These are phyloP conservation scores for Nomada ruficornis DNA, from an alignment of 2,888 invertebrate species.

Conservation along the genomic window DNA sequence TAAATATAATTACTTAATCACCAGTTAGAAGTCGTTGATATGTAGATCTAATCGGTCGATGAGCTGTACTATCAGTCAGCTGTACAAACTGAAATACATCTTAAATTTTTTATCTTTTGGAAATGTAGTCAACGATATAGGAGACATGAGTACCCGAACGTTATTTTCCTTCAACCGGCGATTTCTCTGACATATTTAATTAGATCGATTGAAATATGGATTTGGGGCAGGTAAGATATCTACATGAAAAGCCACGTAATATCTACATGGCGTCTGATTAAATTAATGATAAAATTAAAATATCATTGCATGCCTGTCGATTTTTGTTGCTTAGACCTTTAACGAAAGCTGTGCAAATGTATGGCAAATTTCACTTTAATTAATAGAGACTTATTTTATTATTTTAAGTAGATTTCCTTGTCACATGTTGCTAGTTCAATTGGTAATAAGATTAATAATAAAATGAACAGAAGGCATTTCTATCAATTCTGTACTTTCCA, in stretches of 20 bases:
- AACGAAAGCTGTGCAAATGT: not conserved
- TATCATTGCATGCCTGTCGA: not conserved
- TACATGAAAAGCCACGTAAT: slow-evolving; percentile 6
- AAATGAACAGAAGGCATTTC: no score
- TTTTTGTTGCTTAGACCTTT: no score
- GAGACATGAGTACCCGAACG: slow-evolving; percentile 5
- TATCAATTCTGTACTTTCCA: no score
- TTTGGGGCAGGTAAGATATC: slow-evolving; percentile 25
- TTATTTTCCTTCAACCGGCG: not conserved
- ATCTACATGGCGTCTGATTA: slow-evolving; percentile 1
- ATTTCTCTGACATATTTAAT: slow-evolving; percentile 29
- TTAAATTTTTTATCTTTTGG: not conserved
- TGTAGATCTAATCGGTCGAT: slow-evolving; percentile 15
- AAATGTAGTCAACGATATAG: slow-evolving; percentile 8
- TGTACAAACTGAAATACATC: slow-evolving; percentile 36
- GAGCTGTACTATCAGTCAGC: slow-evolving; percentile 15
- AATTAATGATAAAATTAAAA: not conserved
- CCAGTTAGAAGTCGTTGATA: slow-evolving; percentile 5
- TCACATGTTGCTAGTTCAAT: no score
- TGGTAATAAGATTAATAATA: no score
- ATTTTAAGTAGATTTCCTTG: no score
- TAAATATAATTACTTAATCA: slow-evolving; percentile 17
- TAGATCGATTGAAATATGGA: slow-evolving; percentile 19
- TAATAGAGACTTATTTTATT: no score
- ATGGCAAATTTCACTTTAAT: no score